These are phyloP conservation scores for Rhinopomastus cyanomelas DNA, from an alignment of 2,113 vertebrate species.

Conservation along the genomic window DNA sequence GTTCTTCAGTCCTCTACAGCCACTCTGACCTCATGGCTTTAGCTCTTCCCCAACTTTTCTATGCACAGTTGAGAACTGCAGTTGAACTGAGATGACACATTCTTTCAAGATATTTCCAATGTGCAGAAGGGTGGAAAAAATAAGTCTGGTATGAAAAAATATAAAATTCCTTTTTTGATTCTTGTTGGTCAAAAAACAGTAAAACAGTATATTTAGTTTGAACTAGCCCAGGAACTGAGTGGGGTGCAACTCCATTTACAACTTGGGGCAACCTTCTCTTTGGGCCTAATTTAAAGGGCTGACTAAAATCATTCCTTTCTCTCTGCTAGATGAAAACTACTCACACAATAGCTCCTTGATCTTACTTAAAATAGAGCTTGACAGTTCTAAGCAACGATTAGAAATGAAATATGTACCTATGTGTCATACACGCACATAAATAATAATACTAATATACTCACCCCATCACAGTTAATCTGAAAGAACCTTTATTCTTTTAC, in stretches of 20 bases:
- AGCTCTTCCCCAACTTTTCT: background rate
- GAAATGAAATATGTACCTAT: background rate
- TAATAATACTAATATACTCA: background rate
- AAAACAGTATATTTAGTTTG: background rate
- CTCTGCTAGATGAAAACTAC: background rate
- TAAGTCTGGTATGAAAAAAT: background rate
- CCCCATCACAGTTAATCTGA: background rate
- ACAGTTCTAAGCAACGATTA: background rate
- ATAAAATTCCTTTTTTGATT: background rate
- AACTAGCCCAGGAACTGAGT: background rate
- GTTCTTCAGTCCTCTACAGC: background rate
- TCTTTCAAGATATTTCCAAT: background rate
- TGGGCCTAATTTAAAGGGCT: background rate
- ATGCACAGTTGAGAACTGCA: no score
- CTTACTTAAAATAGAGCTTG: background rate
- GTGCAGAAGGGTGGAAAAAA: background rate
- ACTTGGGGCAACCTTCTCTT: background rate
- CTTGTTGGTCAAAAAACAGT: background rate
- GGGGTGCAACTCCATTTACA: background rate
- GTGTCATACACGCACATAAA: background rate
- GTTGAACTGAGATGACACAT: background rate
- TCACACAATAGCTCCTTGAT: background rate
- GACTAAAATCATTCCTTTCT: background rate
- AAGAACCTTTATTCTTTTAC: background rate
- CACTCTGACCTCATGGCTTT: background rate